Conservation (phyloP, 2,888 invertebrate genomes). For the Andrena dorsata region DNA sequence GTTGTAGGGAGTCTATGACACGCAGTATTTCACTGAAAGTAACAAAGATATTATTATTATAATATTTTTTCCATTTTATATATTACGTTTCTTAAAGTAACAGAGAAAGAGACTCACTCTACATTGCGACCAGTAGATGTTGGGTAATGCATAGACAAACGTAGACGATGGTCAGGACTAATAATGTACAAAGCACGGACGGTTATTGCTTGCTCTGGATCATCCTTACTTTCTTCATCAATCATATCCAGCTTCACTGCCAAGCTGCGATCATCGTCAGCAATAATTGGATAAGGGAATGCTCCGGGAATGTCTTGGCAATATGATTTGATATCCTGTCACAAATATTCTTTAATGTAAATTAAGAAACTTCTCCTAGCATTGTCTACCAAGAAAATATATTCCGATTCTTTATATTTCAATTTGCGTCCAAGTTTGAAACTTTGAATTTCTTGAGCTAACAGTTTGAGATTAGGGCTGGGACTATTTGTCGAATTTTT, state of each 20-base stretch:
- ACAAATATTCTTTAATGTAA: background rate
- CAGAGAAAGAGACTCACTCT: slow-evolving; percentile 87
- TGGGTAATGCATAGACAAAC: slow-evolving; percentile 93
- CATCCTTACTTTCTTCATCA: slow-evolving; percentile 90
- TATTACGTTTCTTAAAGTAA: background rate
- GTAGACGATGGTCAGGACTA: slow-evolving; percentile 92
- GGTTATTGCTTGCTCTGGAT: slow-evolving; percentile 89
- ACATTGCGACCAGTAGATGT: slow-evolving; percentile 95
- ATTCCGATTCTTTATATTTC: background rate
- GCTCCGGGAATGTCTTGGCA: slow-evolving; percentile 90
- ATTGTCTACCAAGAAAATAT: background rate
- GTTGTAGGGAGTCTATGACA: slow-evolving; percentile 93
- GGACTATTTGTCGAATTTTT: no score
- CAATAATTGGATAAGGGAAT: slow-evolving; percentile 93
- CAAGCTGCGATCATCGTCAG: slow-evolving; percentile 90
- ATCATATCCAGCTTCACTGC: slow-evolving; percentile 92
- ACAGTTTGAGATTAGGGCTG: no score
- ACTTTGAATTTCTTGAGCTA: no score
- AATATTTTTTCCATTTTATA: background rate
- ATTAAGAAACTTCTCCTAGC: background rate
- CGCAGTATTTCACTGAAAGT: slow-evolving; percentile 91
- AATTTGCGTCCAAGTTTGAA: no score
- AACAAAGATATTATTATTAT: background rate
- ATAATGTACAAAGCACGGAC: slow-evolving; percentile 92
- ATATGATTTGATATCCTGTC: slow-evolving; percentile 89